Base-by-base conservation (phyloP, 2,888 invertebrate genomes). In the Tholera decimalis region DNA sequence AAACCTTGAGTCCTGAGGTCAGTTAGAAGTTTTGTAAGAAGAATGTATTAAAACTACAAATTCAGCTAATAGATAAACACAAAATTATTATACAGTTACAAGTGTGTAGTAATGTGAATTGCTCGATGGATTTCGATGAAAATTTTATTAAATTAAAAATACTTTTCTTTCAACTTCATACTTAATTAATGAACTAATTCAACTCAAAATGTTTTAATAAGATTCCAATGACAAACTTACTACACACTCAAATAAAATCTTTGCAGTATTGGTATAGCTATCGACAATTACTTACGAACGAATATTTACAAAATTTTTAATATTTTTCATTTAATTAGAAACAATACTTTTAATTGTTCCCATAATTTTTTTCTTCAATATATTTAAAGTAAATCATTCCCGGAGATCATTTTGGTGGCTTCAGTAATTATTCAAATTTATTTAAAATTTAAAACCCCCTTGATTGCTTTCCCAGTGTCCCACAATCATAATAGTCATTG, bases 271-370 rank as follows among this genome's bases (percentile, higher is more conserved):
- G 44, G 35, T 68, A 46, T 41, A 73, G 8, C 39, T 53, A 60
- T 53, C 28, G 44, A 50, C 56, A 56, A 43, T 62, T 18, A 54
- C 49, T 72, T 63, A 72, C 24, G 18, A 37, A 54, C 35, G 47
- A 58, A 54, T 77, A 77, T 69, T 66, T 77, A 77, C 74, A 76
- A 64, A 59, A n/a, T 54, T 33, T 72, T 56, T 69, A 41, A 54
- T 44, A 43, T 63, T 55, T 72, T 56, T 58, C 37, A 44, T 37
- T 22, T 66, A n/a, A n/a, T n/a, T 44, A 56, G 65, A 81, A 77
- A 79, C 78, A 80, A 75, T 66, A 70, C 47, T 60, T 56, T 65
- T 69, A 73, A 74, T 83, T 83, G 82, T 81, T 83, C 83, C 83
- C 83, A 82, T 68, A 57, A 60, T 62, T 75, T 65, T 51, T 13